Percentiles rank a stretch among this genome's conserved stretches.
These are phyloP conservation scores for Varanus komodoensis DNA, from an alignment of 2,113 vertebrate species.

Conservation along the genomic window DNA sequence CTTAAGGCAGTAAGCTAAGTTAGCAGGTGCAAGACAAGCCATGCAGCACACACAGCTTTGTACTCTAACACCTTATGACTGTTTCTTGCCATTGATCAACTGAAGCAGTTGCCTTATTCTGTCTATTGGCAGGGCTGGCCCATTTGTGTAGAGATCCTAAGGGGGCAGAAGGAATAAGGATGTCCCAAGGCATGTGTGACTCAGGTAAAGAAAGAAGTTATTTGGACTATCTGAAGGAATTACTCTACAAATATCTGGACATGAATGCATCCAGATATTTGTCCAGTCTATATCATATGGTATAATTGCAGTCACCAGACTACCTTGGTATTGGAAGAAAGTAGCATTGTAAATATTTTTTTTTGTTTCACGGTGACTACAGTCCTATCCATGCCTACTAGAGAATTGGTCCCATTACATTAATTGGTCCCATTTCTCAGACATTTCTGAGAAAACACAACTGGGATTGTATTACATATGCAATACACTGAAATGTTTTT, in stretches of 20 bases:
- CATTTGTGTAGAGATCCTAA: background rate
- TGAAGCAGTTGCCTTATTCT: too few species aligned
- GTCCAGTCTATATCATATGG: background rate
- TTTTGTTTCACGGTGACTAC: background rate
- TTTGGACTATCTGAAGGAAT: too few species aligned
- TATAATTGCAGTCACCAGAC: background rate
- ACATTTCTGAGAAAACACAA: background rate
- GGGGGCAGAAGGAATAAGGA: background rate
- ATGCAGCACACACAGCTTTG: too few species aligned
- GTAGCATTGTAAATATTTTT: slow-evolving; percentile 1
- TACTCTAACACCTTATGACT: too few species aligned
- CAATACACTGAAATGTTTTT: background rate
- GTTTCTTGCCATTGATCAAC: too few species aligned
- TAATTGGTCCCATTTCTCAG: background rate
- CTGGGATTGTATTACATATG: background rate
- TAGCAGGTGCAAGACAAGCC: too few species aligned
- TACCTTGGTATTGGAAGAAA: slow-evolving; percentile 8
- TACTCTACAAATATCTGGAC: background rate
- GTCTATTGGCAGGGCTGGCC: too few species aligned
- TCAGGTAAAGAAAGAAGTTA: background rate
- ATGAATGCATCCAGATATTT: background rate
- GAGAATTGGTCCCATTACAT: background rate
- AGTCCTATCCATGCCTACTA: background rate
- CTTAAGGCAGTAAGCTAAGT: too few species aligned
- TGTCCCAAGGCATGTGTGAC: background rate